Evolutionary conservation across 2,888 invertebrate genomes (phyloP), one percentile per base, ranked within the genome.

Genomic region (Dicyrtoma fusca): DNA sequence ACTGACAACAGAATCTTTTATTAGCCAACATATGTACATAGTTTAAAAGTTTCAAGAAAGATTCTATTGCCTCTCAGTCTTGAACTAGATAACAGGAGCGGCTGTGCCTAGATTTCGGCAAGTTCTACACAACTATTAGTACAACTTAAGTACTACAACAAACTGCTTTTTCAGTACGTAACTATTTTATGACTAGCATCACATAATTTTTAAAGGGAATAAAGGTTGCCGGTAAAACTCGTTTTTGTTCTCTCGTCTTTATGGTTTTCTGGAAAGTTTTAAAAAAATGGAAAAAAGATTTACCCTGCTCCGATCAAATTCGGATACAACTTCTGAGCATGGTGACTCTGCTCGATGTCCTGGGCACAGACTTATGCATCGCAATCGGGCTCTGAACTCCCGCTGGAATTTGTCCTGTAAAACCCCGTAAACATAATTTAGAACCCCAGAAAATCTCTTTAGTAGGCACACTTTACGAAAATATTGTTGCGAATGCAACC

Each of bases 371-470:
- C 73, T 73, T 17, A 79, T 53, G 47, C 76, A 79, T 26, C 76
- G 87, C 79, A 90, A 89, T 5, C 90, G 87, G 81, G 89, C 88
- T 80, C 89, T 88, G 81, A 91, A 91, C 83, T 91, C 91, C 64
- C 90, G 87, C 83, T 91, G 90, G 84, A 91, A 91, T 83, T 91
- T 91, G 83, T 91, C 91, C 91, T 91, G 84, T 0, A 85, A 84
- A 77, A 78, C 76, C 64, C 76, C 63, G 66, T 53, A 57, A 72
- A 59, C 19, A 49, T 64, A 51, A 49, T 49, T 49, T 49, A 49
- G 49, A 17, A n/a, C 5, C 49, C 19, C 49, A 17, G 11, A n/a
- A 19, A 6, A 17, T 4, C n/a, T 6, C 3, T 10, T 2, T 21
- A 55, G 55, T 21, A 19, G 49, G 55, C 55, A 26, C 23, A 59